phyloP scores from a whole-genome alignment of 1,140 invertebrate genomes.

The Drosophila tristis region DNA sequence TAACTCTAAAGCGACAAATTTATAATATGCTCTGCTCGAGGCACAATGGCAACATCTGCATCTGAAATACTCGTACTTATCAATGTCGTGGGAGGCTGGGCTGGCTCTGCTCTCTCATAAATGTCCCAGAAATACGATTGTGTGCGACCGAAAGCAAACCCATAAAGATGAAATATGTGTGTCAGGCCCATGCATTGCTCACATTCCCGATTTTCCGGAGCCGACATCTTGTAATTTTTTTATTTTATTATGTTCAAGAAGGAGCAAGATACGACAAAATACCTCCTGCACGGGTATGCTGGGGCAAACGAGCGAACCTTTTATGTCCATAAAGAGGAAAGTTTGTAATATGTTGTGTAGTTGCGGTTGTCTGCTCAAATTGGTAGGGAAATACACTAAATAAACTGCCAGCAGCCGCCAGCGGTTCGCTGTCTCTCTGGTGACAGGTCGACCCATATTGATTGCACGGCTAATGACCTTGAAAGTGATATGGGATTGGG shows the following conservation, averaged over 20 bases:
- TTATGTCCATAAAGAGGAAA: slow-evolving; percentile 60
- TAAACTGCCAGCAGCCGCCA: slow-evolving; percentile 36
- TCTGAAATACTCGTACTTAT: slow-evolving; percentile 30
- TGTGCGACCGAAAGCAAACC: slow-evolving; percentile 41
- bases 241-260: slow-evolving; percentile 63
- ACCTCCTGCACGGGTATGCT: slow-evolving; percentile 13
- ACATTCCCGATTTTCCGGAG: slow-evolving; percentile 39
- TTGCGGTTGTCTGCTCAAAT: slow-evolving; percentile 55
- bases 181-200: slow-evolving; percentile 30
- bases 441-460: slow-evolving; percentile 39
- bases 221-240: slow-evolving; percentile 70
- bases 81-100: slow-evolving; percentile 30
- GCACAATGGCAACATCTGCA: slow-evolving; percentile 38
- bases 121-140: slow-evolving; percentile 48
- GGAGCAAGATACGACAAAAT: slow-evolving; percentile 22
- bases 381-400: slow-evolving; percentile 60
- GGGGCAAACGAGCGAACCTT: slow-evolving; percentile 39
- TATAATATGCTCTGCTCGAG: slow-evolving; percentile 4
- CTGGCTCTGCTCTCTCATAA: slow-evolving; percentile 34
- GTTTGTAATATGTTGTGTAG: slow-evolving; percentile 60
- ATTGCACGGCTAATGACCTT: slow-evolving; percentile 63
- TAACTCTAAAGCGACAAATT: slow-evolving; percentile 5
- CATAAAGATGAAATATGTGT: slow-evolving; percentile 66
- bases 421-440: slow-evolving; percentile 7
- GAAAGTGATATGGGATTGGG: slow-evolving; percentile 50